Conservation (phyloP, 1,140 invertebrate genomes). For the Musca vetustissima region DNA sequence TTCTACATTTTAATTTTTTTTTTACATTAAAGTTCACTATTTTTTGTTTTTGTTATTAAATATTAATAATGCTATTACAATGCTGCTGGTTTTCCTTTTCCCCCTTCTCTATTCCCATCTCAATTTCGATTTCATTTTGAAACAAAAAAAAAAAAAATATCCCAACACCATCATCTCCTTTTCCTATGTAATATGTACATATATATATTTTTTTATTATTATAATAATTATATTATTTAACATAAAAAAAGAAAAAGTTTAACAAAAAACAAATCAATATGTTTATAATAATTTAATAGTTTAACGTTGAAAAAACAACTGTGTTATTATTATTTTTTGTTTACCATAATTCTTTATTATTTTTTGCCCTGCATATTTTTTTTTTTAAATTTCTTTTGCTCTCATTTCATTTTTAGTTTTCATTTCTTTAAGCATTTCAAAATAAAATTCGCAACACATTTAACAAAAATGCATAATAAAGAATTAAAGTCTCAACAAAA, state of each 20-base stretch:
- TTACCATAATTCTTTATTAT: background rate
- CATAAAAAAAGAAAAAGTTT: conserved; percentile 13
- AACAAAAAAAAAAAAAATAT: no score
- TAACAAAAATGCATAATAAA: conserved; percentile 13
- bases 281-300: conserved; percentile 22
- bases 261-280: background rate
- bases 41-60: no score
- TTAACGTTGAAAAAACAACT: conserved; percentile 7
- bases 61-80: no score
- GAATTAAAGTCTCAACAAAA: conserved; percentile 10
- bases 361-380: background rate
- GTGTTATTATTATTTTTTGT: conserved; percentile 21
- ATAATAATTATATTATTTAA: conserved; percentile 19
- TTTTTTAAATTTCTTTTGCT: background rate
- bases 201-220: conserved; percentile 22
- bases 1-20: no score
- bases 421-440: background rate
- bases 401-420: background rate
- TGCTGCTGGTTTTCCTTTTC: no score
- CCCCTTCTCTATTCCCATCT: no score
- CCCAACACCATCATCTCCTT: background rate
- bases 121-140: no score
- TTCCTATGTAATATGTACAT: conserved; percentile 19
- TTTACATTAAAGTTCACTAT: no score
- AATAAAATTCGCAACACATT: background rate